A percentile compares a stretch with the other conserved stretches of the same genome.
phyloP scores from a whole-genome alignment of 2,797 vertebrate genomes.

The Oceanodroma leucorhoa region DNA sequence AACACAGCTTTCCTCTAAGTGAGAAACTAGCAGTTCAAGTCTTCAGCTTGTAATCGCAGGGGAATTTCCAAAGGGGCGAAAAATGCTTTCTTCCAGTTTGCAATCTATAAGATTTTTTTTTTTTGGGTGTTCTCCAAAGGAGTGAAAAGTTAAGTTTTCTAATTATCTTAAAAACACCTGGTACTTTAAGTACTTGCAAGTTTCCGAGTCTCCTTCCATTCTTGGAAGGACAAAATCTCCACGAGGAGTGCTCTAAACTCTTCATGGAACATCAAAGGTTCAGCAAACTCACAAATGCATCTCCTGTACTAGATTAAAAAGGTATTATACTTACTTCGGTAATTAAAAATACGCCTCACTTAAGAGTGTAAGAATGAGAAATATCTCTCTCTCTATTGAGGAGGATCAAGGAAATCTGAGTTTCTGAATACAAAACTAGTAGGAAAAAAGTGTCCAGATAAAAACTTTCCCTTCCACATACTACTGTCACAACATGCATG shows the following conservation, averaged over 20 bases:
- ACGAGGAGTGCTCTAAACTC: not conserved
- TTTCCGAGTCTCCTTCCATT: not conserved
- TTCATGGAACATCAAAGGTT: not conserved
- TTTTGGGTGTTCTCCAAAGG: not conserved
- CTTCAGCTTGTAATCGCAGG: not conserved
- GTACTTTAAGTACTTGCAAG: not conserved
- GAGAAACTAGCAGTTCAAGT: not conserved
- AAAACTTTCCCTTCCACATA: not conserved
- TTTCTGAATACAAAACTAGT: not conserved
- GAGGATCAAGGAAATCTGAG: not conserved
- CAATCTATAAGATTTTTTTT: not conserved
- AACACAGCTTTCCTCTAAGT: not conserved
- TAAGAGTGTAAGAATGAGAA: not conserved
- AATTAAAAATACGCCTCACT: not conserved
- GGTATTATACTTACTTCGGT: not conserved
- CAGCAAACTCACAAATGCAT: not conserved
- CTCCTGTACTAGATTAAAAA: not conserved
- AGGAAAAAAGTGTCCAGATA: not conserved
- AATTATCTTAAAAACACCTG: not conserved
- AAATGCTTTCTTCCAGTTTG: not conserved
- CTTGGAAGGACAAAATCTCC: not conserved
- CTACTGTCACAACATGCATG: not conserved
- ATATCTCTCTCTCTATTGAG: not conserved
- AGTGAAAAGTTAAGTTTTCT: not conserved
- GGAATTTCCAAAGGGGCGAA: not conserved